A percentile compares a stretch with the other conserved stretches of the same genome.
These are phyloP conservation scores for Liasis olivaceus DNA, from an alignment of 2,797 vertebrate genomes.

Conservation along the genomic window DNA sequence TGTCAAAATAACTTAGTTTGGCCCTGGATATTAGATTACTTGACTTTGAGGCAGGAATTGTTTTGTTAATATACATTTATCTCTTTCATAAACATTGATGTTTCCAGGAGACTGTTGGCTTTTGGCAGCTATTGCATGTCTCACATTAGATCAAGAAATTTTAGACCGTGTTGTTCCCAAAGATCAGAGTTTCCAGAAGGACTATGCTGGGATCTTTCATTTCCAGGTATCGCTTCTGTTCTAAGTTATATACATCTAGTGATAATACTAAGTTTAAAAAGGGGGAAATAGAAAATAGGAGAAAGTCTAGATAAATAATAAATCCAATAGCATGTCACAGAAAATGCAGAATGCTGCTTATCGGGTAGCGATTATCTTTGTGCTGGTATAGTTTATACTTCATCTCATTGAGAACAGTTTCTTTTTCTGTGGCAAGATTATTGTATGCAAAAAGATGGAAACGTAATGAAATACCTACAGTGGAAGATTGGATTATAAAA, in stretches of 20 bases:
- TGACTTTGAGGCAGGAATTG: background rate
- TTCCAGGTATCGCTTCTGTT: constrained; percentile 75
- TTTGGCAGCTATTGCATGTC: constrained; percentile 81
- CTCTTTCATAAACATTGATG: background rate
- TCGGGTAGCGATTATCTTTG: background rate
- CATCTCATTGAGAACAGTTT: background rate
- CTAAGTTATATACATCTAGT: background rate
- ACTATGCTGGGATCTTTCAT: constrained; percentile 82
- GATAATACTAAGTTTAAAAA: background rate
- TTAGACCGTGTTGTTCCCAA: constrained; percentile 75
- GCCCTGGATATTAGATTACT: background rate
- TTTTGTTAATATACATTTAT: background rate
- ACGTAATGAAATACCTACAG: background rate
- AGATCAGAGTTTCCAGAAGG: constrained; percentile 74
- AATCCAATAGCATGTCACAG: background rate
- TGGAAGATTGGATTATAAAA: background rate
- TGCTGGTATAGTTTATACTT: background rate
- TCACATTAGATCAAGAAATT: constrained; percentile 78
- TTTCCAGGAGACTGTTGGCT: constrained; percentile 83
- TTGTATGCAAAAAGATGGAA: background rate
- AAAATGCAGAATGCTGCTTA: background rate
- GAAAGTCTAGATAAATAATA: background rate
- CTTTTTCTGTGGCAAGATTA: background rate
- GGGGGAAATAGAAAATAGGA: background rate
- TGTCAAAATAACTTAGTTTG: background rate